phyloP scores from a whole-genome alignment of 1,140 invertebrate species.

The Eumaeus atala region DNA sequence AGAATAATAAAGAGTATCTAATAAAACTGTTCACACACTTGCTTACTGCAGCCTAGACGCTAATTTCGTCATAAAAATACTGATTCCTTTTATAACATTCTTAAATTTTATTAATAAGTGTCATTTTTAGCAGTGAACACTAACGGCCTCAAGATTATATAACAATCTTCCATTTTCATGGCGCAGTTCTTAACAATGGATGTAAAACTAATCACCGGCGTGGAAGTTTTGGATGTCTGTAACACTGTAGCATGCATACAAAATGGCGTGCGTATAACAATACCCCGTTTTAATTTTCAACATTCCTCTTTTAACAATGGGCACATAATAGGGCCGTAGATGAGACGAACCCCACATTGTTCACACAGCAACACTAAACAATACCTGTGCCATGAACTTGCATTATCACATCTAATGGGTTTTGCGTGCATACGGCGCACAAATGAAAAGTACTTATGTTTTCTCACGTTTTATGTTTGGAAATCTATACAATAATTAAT shows the following conservation, averaged over 20 bases:
- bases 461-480: conserved; percentile 39
- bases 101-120: too few relatives aligned
- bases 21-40: too few relatives aligned
- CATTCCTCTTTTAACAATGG: conserved; percentile 54
- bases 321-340: conserved; percentile 56
- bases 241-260: conserved; percentile 8
- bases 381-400: conserved; percentile 63
- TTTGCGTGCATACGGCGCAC: conserved; percentile 45
- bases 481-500: too few relatives aligned
- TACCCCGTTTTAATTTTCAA: conserved; percentile 68
- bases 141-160: too few relatives aligned
- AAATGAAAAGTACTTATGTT: conserved; percentile 49
- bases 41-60: too few relatives aligned
- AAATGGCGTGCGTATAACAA: conserved; percentile 45
- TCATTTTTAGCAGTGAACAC: too few relatives aligned
- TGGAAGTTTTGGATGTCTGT: background rate
- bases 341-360: conserved; percentile 60
- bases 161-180: too few relatives aligned
- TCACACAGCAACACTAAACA: conserved; percentile 54
- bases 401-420: conserved; percentile 68
- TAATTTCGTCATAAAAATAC: too few relatives aligned
- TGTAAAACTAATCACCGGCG: conserved; percentile 7
- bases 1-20: too few relatives aligned
- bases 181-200: too few relatives aligned
- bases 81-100: too few relatives aligned